Conservation (phyloP, 1,140 invertebrate species). For the Cotesia glomerata region DNA sequence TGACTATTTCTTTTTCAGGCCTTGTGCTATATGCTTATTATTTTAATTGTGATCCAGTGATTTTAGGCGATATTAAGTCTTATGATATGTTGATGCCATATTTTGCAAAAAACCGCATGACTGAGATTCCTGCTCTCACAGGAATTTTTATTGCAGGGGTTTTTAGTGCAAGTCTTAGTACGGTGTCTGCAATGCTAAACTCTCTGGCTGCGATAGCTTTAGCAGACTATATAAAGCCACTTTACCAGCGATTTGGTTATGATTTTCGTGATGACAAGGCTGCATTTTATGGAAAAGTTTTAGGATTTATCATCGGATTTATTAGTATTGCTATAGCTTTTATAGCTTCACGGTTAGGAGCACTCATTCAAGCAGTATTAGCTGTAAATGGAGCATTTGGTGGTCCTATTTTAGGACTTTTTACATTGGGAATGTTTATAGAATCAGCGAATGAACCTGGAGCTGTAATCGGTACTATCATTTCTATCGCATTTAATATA, state of each 20-base stretch:
- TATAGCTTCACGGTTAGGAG: conserved; percentile 73
- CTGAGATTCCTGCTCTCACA: conserved; percentile 71
- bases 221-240: conserved; percentile 77
- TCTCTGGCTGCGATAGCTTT: conserved; percentile 85
- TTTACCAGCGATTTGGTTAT: conserved; percentile 36
- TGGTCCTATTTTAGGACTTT: conserved; percentile 79
- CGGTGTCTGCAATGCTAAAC: conserved; percentile 85
- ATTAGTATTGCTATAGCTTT: conserved; percentile 76
- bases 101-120: conserved; percentile 79
- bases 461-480: conserved; percentile 72
- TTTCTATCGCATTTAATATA: conserved; percentile 72
- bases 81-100: conserved; percentile 53
- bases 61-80: conserved; percentile 62
- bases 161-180: conserved; percentile 80
- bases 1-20: conserved; percentile 75
- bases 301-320: conserved; percentile 74
- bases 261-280: conserved; percentile 58
- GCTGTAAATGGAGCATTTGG: conserved; percentile 80
- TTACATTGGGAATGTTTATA: conserved; percentile 79
- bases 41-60: conserved; percentile 76
- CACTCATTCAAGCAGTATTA: conserved; percentile 75
- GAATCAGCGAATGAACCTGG: conserved; percentile 74
- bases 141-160: conserved; percentile 68
- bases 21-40: conserved; percentile 80
- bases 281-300: conserved; percentile 61